Evolutionary conservation across 2,113 vertebrate genomes (phyloP).

Genomic region (Suncus etruscus): DNA sequence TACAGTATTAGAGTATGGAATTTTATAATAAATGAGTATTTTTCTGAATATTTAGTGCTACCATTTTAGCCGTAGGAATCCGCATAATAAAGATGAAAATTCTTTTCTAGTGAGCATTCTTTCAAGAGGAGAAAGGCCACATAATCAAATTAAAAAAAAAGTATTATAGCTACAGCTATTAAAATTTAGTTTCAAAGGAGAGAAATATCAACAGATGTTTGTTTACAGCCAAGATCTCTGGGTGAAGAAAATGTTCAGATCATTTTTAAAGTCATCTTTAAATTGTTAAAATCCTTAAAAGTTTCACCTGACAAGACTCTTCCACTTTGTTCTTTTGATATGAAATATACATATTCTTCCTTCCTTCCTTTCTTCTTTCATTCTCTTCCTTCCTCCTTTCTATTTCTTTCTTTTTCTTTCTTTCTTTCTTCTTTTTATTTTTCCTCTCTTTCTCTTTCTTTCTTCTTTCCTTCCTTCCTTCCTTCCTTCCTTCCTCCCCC

Average conservation of each 20-base stretch:
- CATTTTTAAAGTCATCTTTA: background rate
- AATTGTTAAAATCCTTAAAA: background rate
- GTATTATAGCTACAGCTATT: background rate
- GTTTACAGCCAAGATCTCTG: background rate
- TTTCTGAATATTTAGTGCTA: background rate
- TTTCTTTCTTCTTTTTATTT: too few relatives aligned
- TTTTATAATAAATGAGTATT: background rate
- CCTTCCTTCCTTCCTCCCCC: too few relatives aligned
- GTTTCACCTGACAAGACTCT: background rate
- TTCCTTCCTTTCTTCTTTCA: too few relatives aligned
- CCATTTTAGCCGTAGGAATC: background rate
- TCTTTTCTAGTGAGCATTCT: background rate
- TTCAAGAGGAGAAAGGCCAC: background rate
- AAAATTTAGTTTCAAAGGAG: background rate
- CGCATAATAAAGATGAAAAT: background rate
- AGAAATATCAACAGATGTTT: conserved; percentile 1
- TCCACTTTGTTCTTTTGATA: too few relatives aligned
- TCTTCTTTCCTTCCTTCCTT: too few relatives aligned
- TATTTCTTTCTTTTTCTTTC: too few relatives aligned
- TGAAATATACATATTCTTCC: too few relatives aligned
- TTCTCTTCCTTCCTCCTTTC: too few relatives aligned
- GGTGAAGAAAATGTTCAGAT: background rate
- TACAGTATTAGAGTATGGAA: too few relatives aligned
- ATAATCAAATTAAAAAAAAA: background rate
- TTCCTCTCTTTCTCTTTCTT: too few relatives aligned